Base-by-base conservation (phyloP, 2,113 vertebrate genomes). In the Cyanoderma ruficeps region DNA sequence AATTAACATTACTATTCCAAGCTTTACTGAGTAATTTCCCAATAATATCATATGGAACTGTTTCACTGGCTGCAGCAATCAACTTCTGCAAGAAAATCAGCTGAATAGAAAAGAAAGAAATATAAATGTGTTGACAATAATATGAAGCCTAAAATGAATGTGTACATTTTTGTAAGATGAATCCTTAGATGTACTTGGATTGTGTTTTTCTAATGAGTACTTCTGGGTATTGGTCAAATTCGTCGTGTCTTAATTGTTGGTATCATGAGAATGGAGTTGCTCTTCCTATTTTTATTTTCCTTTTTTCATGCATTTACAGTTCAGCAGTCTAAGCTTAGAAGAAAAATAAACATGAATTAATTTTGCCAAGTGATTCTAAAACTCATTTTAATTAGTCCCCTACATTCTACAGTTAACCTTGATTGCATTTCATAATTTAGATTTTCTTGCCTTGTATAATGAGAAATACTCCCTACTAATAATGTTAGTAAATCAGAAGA, bases 381-480 rank as follows among this genome's bases (percentile, higher is more conserved):
- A 69, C 76, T 93, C n/a, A 68, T 86, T 85, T 88, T 91, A 94
- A 97, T 96, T 94, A 96, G 95, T 91, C 17, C 31, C 61, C 85
- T 88, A 84, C 52, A 87, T 39, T 91, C 50, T 86, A 44, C 35
- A 85, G 86, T 91, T 96, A 94, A 93, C 78, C 37, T 84, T 61
- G 27, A 93, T 94, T 89, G 78, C 82, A 63, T 92, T 96, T 95
- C 52, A 53, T 91, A 65, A 64, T 96, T 92, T 92, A 94, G 41
- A 61, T n/a, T 83, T 87, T 63, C 87, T 82, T 93, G 56, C 64
- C 86, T 88, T 87, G 31, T 77, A 35, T 90, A 95, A 94, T 89
- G 81, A 94, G 76, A 76, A 90, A 84, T 64, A 60, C 41, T 93
- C 63, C 69, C 49, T 77, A 35, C 33, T 95, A 95, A 91, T 83